Base-by-base conservation (phyloP, 2,113 vertebrate genomes). In the Syngnathus typhle region DNA sequence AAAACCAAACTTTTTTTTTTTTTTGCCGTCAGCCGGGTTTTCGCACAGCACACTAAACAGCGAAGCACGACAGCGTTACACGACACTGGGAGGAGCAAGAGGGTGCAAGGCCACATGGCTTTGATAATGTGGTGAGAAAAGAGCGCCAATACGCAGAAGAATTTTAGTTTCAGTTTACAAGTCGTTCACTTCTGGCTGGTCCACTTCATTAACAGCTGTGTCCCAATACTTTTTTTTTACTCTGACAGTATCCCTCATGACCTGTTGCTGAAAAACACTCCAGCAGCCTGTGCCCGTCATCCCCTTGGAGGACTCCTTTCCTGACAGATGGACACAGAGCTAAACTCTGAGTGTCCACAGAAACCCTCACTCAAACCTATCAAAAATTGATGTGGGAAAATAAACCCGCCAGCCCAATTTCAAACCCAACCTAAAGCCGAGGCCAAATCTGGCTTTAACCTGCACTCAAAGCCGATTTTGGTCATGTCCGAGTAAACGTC, bases 31-130 rank as follows among this genome's bases (percentile, higher is more conserved):
- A 36, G 27, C 55, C 13, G 27, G 55, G 27, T 58, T 58, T 36
- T 58, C 21, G 19, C 37, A 60, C 15, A 23, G 41, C 21, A 62
- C 60, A 62, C 60, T 16, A 23, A 62, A 62, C 21, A 62, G 39
- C 60, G 2, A 62, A 62, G 21, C 41, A 62, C 60, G 12, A 43
- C 39, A 44, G 41, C 15, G n/a, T 62, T 62, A 62, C 60, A 62
- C 60, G 21, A 62, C 60, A 62, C 60, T 19, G 60, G 60, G 52
- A 5, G n/a, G 19, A 39, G 59, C 4, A 60, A 38, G 59, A 38
- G 11, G 19, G 60, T 16, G 41, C 39, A 41, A 52, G 49, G 49
- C 49, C 19, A 13, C 2, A 44, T 15, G 60, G 41, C 12, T 41
- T 62, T 16, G 8, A 44, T 46, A 41, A 62, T 3, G 41, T 8